Base-by-base conservation (phyloP, 1,140 invertebrate species). In the Drosophila serrata region DNA sequence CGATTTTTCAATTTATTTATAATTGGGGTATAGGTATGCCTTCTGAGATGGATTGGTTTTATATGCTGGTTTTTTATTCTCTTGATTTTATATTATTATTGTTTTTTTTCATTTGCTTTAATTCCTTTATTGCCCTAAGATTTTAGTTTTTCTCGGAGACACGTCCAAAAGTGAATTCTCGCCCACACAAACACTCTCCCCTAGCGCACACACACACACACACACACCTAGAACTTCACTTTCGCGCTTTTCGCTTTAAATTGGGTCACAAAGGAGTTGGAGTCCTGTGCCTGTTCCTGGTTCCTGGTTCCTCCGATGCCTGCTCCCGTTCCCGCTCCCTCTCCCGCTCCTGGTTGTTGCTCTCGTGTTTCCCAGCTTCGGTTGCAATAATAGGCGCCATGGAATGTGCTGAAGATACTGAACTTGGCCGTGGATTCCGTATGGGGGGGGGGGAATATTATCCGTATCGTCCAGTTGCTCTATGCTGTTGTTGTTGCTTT, bases 351-450 rank as follows among this genome's bases (percentile, higher is more conserved):
- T 22, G 9, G 45, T 12, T 61, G 22, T 37, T 2, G 22, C 45
- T 53, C 37, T 53, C 57, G 29, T 42, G 24, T 43, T 49, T 42
- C 27, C 35, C 60, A 37, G 9, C 35, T 24, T 39, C 17, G 58
- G 43, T 37, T 63, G 62, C 82, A 86, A 86, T 75, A 88, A 84
- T 84, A 80, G 84, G 77, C 64, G 48, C 33, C 74, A 65, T 78
- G 85, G 82, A 84, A 75, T 88, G 85, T 84, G 68, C 87, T 88
- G 57, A 88, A 90, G 85, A 88, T 90, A 90, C 85, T 90, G 85
- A 88, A 88, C 85, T 88, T 88, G 85, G 85, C 85, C 85, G 88
- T 88, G 79, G 73, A 69, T 73, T 29, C 35, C 29, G 29, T 24
- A 81, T 64, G 70, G 73, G 45, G 64, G 60, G 31, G 33, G 33